Evolutionary conservation across 1,140 invertebrate species (phyloP), one percentile per base, ranked within the genome.

Genomic region (Calosoma granatense): DNA sequence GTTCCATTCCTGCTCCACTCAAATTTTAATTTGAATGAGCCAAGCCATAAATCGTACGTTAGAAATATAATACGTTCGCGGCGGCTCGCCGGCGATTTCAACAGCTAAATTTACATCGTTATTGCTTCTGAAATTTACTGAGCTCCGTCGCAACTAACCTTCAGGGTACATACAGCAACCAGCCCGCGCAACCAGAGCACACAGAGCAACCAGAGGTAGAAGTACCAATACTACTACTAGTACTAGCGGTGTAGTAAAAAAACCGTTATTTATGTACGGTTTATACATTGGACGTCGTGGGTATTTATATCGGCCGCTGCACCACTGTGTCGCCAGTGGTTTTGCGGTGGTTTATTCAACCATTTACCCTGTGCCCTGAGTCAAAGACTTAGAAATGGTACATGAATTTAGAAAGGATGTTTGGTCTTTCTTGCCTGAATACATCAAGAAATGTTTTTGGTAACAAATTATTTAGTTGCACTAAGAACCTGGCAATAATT

Each of bases 41-140:
- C 30, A 52, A 39, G 43, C 41, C 41, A 20, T 19, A 22, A 55
- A 53, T 54, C 22, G 21, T 57, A 47, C 56, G 53, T 60, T 58
- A 64, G 64, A 65, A 65, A 63, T 64, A 63, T 65, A 65, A 64
- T 62, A 47, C 41, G 41, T 47, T 47, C 41, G 41, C 15, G 41
- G 59, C 60, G 60, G 59, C 60, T 54, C 58, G 58, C 51, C 56
- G 58, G 60, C 59, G 62, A 62, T 62, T 64, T 64, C 62, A 60
- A 60, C 60, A 57, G 61, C 60, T 59, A 64, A 61, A 64, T 64
- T 64, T 64, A 64, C 62, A 64, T 64, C 60, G 58, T 64, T 64
- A 62, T 61, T 61, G 60, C 62, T 64, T 61, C 56, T 54, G 54
- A 54, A 64, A 64, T 64, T 64, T 64, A 64, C 54, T 60, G 55